Evolutionary conservation across 2,113 vertebrate genomes (phyloP).

Genomic region (Tychaedon coryphoeus): DNA sequence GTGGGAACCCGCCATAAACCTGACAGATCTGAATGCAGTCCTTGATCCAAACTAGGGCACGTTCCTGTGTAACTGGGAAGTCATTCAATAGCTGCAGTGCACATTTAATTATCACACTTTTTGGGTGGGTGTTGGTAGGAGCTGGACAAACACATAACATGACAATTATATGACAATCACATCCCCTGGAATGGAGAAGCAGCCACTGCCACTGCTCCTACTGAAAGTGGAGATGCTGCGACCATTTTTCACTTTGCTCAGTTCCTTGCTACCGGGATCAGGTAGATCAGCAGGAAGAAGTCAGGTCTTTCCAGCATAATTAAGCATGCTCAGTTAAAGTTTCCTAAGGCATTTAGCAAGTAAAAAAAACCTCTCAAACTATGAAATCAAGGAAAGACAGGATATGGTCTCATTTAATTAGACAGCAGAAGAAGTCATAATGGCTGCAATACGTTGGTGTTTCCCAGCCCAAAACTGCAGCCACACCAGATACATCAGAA

Average conservation of each 20-base stretch:
- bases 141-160: neutral
- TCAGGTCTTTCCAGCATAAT: neutral
- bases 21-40: constrained; percentile 66
- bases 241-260: neutral
- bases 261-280: neutral
- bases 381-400: neutral
- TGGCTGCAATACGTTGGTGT: neutral
- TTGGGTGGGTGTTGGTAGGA: neutral
- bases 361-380: neutral
- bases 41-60: constrained; percentile 60
- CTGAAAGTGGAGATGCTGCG: neutral
- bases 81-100: constrained; percentile 37
- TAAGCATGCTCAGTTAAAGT: neutral
- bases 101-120: neutral
- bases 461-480: neutral
- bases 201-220: neutral
- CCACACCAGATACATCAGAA: neutral
- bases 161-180: neutral
- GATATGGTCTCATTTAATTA: neutral
- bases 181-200: neutral
- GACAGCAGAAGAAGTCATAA: neutral
- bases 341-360: neutral
- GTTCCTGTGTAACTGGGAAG: neutral
- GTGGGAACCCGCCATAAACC: constrained; percentile 76
- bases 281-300: neutral